Conservation (phyloP, 2,888 invertebrate species). For the Perithous albicinctus region DNA sequence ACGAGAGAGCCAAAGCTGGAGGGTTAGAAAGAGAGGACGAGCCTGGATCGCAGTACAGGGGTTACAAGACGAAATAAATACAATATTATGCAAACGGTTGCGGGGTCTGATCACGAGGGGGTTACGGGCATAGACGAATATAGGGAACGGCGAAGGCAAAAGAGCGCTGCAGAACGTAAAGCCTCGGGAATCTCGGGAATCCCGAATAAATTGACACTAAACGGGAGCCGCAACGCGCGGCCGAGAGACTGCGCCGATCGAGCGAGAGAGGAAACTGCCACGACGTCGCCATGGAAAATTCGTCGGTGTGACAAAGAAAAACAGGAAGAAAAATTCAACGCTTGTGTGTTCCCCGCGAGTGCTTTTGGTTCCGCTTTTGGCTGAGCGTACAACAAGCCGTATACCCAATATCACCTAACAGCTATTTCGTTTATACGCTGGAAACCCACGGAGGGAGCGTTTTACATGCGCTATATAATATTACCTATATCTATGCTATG, state of each 20-base stretch:
- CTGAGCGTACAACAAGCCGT: slow-evolving; percentile 74
- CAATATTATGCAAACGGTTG: slow-evolving; percentile 85
- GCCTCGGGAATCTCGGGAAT: slow-evolving; percentile 84
- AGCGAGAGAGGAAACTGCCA: slow-evolving; percentile 23
- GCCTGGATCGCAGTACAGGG: slow-evolving; percentile 56
- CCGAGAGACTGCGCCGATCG: slow-evolving; percentile 52
- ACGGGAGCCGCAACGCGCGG: slow-evolving; percentile 75
- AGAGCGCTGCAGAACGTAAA: slow-evolving; percentile 75
- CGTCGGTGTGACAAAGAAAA: slow-evolving; percentile 53
- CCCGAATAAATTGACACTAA: slow-evolving; percentile 85
- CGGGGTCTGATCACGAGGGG: slow-evolving; percentile 79
- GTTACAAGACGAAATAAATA: slow-evolving; percentile 84
- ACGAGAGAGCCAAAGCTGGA: slow-evolving; percentile 30
- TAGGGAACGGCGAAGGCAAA: slow-evolving; percentile 26
- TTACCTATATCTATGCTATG: slow-evolving; percentile 20
- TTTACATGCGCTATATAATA: slow-evolving; percentile 29
- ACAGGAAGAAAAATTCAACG: slow-evolving; percentile 29
- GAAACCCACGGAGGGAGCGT: slow-evolving; percentile 48
- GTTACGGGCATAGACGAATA: slow-evolving; percentile 19
- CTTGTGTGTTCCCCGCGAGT: slow-evolving; percentile 39
- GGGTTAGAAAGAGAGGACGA: slow-evolving; percentile 20
- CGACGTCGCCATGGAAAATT: slow-evolving; percentile 44
- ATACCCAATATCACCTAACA: slow-evolving; percentile 83
- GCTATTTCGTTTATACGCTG: slow-evolving; percentile 81
- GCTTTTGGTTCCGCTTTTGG: slow-evolving; percentile 21